Base-by-base conservation (phyloP, 2,888 invertebrate species). In the Lepidocyrtinus sp. region DNA sequence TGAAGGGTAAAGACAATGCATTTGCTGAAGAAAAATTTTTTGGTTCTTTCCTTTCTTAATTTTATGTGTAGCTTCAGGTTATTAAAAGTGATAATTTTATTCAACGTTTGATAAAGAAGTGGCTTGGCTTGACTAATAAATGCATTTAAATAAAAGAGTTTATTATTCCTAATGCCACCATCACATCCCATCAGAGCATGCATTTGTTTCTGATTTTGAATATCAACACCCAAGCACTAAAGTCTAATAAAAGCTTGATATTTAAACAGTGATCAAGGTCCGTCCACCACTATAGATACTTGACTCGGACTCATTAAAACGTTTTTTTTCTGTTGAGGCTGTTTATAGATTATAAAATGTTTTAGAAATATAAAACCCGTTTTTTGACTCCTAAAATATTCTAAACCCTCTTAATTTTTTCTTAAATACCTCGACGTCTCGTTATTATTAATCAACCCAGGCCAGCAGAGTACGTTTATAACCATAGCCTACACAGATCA, bases 41-140 rank as follows among this genome's bases (percentile, higher is more conserved):
- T 12, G 7, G 5, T 36, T 36, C 36, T 36, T 63, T 15, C 5
- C 59, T 27, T 55, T 78, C 68, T 50, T 75, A 76, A 79, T 78
- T 78, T 78, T 82, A 82, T 79, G 62, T 65, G 80, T 82, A 80
- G 76, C 83, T 82, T 63, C 72, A 73, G 84, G 84, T 85, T 85
- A 85, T 85, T 84, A 84, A 84, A 85, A 84, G 79, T 82, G 78
- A 78, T 78, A 78, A 78, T 78, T 73, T 78, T 78, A 78, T 78
- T 78, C 78, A 72, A 69, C 68, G 55, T 78, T 77, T 64, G 25
- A 46, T 2, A 17, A 62, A 62, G 5, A 62, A 62, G 21, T 21
- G 62, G 62, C 62, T 22, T 19, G 5, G 22, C 7, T 22, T 62
- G 63, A 46, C 45, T 73, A 73, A 73, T 73, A 73, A 73, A 73